Base-by-base conservation (phyloP, 1,140 invertebrate species). In the Zaprionus africanus region DNA sequence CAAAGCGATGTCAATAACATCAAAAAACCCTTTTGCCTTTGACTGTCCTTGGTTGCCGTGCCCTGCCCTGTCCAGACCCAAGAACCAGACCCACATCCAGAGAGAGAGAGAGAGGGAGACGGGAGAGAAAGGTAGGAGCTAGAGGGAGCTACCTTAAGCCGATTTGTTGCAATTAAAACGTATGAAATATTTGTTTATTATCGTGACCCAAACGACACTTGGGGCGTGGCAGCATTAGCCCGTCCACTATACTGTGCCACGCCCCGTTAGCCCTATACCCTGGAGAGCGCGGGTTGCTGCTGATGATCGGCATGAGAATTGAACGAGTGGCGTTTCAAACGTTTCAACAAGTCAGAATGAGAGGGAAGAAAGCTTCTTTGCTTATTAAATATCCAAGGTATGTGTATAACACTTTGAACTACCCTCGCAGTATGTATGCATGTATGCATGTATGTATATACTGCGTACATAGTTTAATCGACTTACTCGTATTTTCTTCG, bases 151-250 rank as follows among this genome's bases (percentile, higher is more conserved):
- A 53, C 56, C 57, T 72, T 76, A 76, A 76, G 74, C 74, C 74
- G 74, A 76, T 76, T 76, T 76, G 74, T 66, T 76, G 69, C 74
- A 76, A 76, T 76, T 76, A 76, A 76, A 76, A 76, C 62, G 57
- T 49, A 72, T 72, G 66, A 76, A 66, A 76, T 72, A 72, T 76
- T 76, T 76, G 46, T 76, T 76, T 66, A 71, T 76, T 62, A 58
- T 53, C 68, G 34, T 43, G 60, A 63, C 38, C 28, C 66, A 57
- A 75, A 56, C 41, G 41, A 49, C 53, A 63, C 63, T 76, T 19
- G 57, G 54, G 74, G 74, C 69, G 74, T 73, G 72, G 41, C 24
- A 58, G 28, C 28, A 51, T 53, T 53, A 43, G 31, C 36, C 15
- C 24, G 38, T n/a, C 22, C 6, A 31, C 38, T 28, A 34, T 58